These are phyloP conservation scores for Colostygia pectinataria DNA, from an alignment of 2,888 invertebrate species.

Conservation along the genomic window DNA sequence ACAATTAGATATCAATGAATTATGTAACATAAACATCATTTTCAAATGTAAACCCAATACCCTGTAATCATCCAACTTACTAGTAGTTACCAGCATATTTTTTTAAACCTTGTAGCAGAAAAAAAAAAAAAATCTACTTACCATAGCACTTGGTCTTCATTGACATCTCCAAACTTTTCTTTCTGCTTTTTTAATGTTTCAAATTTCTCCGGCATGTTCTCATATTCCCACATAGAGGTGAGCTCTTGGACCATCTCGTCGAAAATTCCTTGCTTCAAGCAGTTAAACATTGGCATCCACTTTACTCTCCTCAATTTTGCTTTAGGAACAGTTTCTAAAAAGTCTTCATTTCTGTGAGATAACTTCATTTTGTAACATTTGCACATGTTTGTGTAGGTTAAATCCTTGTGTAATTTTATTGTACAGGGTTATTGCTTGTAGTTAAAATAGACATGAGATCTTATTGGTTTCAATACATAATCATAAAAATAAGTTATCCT, in stretches of 20 bases:
- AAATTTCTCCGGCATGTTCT: conserved; percentile 68
- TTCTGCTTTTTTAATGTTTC: conserved; percentile 67
- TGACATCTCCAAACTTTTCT: conserved; percentile 61
- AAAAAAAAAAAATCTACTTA: conserved; percentile 38
- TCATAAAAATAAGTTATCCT: background rate
- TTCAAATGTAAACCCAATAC: no score
- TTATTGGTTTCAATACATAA: no score
- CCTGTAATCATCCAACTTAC: no score
- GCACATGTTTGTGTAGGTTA: no score
- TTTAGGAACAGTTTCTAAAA: conserved; percentile 70
- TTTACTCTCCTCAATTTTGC: conserved; percentile 66
- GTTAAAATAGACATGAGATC: no score
- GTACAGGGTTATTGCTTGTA: no score
- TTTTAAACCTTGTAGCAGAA: background rate
- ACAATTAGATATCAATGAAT: no score
- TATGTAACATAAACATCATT: no score
- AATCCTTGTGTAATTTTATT: no score
- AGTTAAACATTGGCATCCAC: conserved; percentile 74
- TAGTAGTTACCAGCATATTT: no score
- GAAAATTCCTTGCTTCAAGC: conserved; percentile 66
- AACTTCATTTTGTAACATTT: no score
- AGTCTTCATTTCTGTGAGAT: conserved; percentile 68
- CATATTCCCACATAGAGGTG: conserved; percentile 72
- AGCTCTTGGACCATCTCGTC: conserved; percentile 72
- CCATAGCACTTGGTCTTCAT: conserved; percentile 52